Evolutionary conservation across 1,140 invertebrate species (phyloP).

Genomic region (Saccostrea echinata): DNA sequence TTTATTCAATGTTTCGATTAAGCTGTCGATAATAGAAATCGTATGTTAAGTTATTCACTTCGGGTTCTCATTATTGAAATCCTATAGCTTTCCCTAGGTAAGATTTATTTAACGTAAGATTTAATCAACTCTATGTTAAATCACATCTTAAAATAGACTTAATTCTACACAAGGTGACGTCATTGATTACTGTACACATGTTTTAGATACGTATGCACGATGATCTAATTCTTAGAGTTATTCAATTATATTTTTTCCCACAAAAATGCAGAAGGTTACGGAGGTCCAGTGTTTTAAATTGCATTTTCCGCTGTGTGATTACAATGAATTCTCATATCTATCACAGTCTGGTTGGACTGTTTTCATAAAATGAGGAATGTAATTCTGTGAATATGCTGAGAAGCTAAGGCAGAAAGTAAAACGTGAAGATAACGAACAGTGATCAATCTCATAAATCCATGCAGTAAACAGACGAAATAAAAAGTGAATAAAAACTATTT

Average conservation of each 20-base stretch:
- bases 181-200: background rate
- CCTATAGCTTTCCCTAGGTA: background rate
- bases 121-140: background rate
- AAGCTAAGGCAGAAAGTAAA: too few relatives aligned
- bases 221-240: background rate
- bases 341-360: background rate
- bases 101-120: background rate
- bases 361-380: too few relatives aligned
- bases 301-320: constrained; percentile 6
- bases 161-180: background rate
- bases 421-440: too few relatives aligned
- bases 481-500: too few relatives aligned
- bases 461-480: too few relatives aligned
- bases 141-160: background rate
- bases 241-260: background rate
- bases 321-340: background rate
- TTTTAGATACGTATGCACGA: background rate
- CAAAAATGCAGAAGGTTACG: background rate
- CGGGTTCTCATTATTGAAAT: background rate
- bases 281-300: background rate
- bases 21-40: constrained; percentile 29
- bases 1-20: constrained; percentile 34
- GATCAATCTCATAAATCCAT: too few relatives aligned
- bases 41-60: constrained; percentile 24
- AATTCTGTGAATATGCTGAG: too few relatives aligned